phyloP scores from a whole-genome alignment of 1,140 invertebrate species.

The Mactra quadrangularis region DNA sequence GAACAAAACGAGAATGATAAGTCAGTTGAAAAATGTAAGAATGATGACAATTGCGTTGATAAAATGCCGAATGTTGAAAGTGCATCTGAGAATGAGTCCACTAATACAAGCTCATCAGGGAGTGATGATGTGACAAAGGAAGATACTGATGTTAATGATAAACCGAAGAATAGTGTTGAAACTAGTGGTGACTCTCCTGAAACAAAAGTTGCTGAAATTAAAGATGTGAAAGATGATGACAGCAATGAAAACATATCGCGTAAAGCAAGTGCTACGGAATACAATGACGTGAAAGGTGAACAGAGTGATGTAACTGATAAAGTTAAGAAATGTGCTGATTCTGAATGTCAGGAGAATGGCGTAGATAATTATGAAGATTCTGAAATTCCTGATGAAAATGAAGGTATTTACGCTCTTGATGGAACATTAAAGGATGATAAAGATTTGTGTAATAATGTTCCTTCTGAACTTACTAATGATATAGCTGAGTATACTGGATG shows the following conservation, averaged over 20 bases:
- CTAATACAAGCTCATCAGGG: background rate
- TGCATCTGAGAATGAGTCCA: background rate
- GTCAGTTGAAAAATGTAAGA: background rate
- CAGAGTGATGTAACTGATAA: too few relatives aligned
- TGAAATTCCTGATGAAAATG: background rate
- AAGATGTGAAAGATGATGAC: background rate
- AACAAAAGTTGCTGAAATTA: background rate
- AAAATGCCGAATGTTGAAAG: background rate
- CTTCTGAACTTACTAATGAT: too few relatives aligned
- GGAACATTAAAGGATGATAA: background rate
- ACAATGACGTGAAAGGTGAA: too few relatives aligned
- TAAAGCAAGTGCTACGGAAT: too few relatives aligned
- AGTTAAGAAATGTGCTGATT: too few relatives aligned
- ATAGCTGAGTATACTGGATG: too few relatives aligned
- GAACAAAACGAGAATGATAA: background rate
- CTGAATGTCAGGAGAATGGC: too few relatives aligned
- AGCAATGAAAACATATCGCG: too few relatives aligned
- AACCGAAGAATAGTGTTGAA: background rate
- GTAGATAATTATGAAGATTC: too few relatives aligned
- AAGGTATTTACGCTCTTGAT: conserved; percentile 1
- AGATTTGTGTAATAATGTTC: background rate
- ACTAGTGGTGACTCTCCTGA: background rate
- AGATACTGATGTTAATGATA: background rate
- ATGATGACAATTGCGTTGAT: background rate
- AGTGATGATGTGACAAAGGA: background rate